A percentile compares a stretch with the other conserved stretches of the same genome.
Evolutionary conservation across 2,113 vertebrate species (phyloP).

Genomic region (Microcebus ravelobensis): DNA sequence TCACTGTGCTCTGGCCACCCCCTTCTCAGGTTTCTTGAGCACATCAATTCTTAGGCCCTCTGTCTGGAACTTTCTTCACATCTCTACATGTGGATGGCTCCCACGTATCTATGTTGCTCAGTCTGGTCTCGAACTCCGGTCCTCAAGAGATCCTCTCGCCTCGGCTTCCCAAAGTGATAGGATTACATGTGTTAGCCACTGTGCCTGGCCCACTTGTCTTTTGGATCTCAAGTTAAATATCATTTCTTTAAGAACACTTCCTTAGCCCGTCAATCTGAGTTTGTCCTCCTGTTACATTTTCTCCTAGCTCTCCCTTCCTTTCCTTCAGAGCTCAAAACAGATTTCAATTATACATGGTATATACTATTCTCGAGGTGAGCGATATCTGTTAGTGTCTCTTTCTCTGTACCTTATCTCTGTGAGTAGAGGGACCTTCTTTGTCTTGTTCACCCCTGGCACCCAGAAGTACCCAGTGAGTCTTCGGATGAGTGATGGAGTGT

Average conservation of each 20-base stretch:
- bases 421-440: not conserved
- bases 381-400: too few species aligned
- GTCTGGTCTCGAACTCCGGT: too few species aligned
- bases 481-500: not conserved
- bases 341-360: not conserved
- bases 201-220: not conserved
- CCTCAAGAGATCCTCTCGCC: too few species aligned
- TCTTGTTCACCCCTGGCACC: not conserved
- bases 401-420: not conserved
- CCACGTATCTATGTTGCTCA: not conserved
- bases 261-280: not conserved
- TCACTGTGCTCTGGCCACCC: not conserved
- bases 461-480: not conserved
- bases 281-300: not conserved
- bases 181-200: too few species aligned
- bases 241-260: not conserved
- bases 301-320: not conserved
- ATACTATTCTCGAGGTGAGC: too few species aligned
- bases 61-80: not conserved
- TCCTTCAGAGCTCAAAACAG: not conserved
- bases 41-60: not conserved
- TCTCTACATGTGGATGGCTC: too few species aligned
- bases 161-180: too few species aligned
- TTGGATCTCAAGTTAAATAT: not conserved
- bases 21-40: not conserved